A percentile compares a stretch with the other conserved stretches of the same genome.
phyloP scores from a whole-genome alignment of 2,797 vertebrate species.

The Chloroceryle amazona region DNA sequence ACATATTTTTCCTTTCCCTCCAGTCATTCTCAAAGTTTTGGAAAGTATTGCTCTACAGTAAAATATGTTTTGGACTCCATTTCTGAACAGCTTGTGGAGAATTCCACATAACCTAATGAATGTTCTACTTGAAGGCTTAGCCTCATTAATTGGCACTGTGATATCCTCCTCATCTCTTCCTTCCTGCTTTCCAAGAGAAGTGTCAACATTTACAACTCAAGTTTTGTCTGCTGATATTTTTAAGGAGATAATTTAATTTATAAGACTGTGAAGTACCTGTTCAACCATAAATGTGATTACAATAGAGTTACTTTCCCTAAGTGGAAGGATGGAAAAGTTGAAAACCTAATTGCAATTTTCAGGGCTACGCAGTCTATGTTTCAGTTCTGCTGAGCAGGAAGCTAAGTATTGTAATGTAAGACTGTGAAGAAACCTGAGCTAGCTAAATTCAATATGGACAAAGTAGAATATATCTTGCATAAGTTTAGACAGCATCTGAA shows the following conservation, averaged over 20 bases:
- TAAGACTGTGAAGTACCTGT: neutral
- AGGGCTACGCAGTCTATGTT: neutral
- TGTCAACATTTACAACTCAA: conserved; percentile 33
- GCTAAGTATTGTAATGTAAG: neutral
- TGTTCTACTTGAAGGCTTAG: conserved; percentile 39
- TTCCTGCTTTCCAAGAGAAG: conserved; percentile 36
- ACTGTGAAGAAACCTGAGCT: neutral
- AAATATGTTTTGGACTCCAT: conserved; percentile 19
- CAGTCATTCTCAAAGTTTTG: conserved; percentile 9
- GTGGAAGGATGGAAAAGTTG: neutral
- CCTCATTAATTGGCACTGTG: conserved; percentile 21
- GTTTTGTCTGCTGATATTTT: conserved; percentile 24
- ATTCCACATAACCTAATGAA: conserved; percentile 31
- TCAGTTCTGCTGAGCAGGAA: neutral
- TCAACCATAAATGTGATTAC: neutral
- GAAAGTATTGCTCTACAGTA: neutral
- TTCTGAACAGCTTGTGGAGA: conserved; percentile 47
- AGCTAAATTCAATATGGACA: neutral
- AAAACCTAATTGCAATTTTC: neutral
- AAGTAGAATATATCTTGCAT: neutral
- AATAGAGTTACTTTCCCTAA: neutral
- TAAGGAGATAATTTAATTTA: conserved; percentile 24
- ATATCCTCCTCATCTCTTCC: conserved; percentile 38
- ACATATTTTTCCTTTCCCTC: conserved; percentile 21
- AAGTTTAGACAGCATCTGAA: neutral